Evolutionary conservation across 92 coral and sea anemone genomes (phyloP), one percentile per base, ranked within the genome.

Genomic region (Zoanthus solanderi): DNA sequence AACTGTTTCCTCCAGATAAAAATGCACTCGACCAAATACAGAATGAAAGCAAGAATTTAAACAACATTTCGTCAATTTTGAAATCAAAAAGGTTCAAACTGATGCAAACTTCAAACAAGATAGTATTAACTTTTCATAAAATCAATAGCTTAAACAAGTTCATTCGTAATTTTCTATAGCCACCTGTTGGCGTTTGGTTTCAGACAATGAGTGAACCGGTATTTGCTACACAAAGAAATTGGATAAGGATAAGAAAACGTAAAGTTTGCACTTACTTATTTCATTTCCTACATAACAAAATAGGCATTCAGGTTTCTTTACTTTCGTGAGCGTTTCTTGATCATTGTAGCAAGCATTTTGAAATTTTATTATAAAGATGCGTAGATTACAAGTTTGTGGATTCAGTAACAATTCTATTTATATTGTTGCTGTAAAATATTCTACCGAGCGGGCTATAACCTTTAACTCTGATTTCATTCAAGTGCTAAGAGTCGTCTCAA

Each of bases 401-500:
- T 61, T 61, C 29, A 61, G 69, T 61, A 23, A 7, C 8, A 6
- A 50, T 50, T 50, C 0, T 34, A 34, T 34, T 3, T 34, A 34
- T 34, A 34, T 3, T 50, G 54, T 50, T 1, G 54, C 54, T 7
- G 54, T 50, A 0, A 10, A 1, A 7, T 50, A 50, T 50, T 50
- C 9, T 10, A 50, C 54, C 54, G 12, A 50, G 54, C 9, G 12
- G 54, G 54, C 4, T 50, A 47, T 8, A 2, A 50, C 42, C 42
- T 3, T 34, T 34, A 3, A 34, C 42, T 34, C 1, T 34, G 3
- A 23, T 23, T 23, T 23, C 23, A 23, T 91, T 93, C 96, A 93
- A 95, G 42, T 89, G 93, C 42, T 89, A 86, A 16, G 74, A 76
- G 82, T 92, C 7, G 94, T 90, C 80, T 95, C 94, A 5, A 96